Evolutionary conservation across 2,888 invertebrate genomes (phyloP), one percentile per base, ranked within the genome.

Genomic region (Drosophila paranaensis): DNA sequence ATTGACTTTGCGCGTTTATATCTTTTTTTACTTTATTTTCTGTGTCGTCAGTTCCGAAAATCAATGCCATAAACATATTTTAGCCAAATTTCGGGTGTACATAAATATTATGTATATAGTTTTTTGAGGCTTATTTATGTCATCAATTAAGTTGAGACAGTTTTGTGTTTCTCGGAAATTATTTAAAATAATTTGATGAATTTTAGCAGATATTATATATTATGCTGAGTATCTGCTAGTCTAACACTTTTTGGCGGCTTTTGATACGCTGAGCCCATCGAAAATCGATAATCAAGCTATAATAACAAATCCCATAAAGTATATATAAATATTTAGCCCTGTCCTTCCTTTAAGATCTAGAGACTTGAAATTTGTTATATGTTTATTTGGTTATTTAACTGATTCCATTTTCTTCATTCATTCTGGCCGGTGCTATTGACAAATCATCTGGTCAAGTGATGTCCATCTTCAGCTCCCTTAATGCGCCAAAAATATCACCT

Each of bases 381-480:
- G 20, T 48, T 71, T 51, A 35, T 56, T 56, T 30, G 25, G 14
- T 11, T 6, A 8, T 33, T 33, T 14, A 50, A 30, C 6, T 3
- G 13, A 20, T 20, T 20, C 20, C 20, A 2, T 20, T 6, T 13
- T 13, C n/a, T 66, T 51, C 20, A 6, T 53, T 8, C 10, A 42
- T 42, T 39, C 20, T 35, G 9, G 16, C 30, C 58, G 39, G 13
- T 35, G 39, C 54, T 39, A 58, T 77, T 77, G 77, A 61, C 71
- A 67, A 63, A 70, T 80, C 64, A 80, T 62, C 60, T 70, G 39
- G 45, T 63, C 43, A 70, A 81, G 78, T 87, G 84, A 69, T 83
- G 78, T 55, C 71, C 85, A 87, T n/a, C 69, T 88, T 79, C 69
- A 85, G 88, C 70, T 71, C 63, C 68, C 85, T 89, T 77, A 86